phyloP scores from a whole-genome alignment of 2,797 vertebrate species.

The Sebastes miniatus region DNA sequence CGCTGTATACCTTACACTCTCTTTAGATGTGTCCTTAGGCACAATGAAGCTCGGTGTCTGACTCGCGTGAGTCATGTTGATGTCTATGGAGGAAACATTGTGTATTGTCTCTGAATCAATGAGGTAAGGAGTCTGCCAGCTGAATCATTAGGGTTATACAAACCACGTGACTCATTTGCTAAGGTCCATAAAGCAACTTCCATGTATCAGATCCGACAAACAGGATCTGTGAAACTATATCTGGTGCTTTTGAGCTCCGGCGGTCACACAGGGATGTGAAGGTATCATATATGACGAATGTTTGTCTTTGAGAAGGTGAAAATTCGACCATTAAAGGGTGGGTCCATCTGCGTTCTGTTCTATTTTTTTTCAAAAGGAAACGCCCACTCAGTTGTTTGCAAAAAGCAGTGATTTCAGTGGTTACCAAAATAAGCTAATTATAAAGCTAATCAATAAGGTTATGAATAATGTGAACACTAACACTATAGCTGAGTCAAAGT shows the following conservation, averaged over 20 bases:
- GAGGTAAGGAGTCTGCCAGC: constrained; percentile 2
- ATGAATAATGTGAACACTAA: accelerated
- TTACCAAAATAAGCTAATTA: no score
- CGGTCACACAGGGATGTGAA: background rate
- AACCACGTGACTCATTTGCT: constrained; percentile 39
- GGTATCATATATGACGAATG: background rate
- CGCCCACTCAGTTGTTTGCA: no score
- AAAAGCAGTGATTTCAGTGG: no score
- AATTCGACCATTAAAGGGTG: background rate
- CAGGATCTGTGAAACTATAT: background rate
- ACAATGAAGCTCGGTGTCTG: constrained; percentile 30
- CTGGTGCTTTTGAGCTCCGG: background rate
- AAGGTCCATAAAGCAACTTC: background rate
- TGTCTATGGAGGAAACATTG: constrained; percentile 26
- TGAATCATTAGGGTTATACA: constrained; percentile 42
- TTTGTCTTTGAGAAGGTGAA: background rate
- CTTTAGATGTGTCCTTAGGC: constrained; percentile 28
- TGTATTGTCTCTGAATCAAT: constrained; percentile 30
- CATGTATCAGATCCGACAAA: background rate
- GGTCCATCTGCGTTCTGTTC: no score
- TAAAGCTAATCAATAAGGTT: no score
- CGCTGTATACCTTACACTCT: constrained; percentile 33
- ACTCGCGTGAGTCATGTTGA: constrained; percentile 46
- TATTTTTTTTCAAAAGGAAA: no score
- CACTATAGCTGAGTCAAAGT: no score